Evolutionary conservation across 2,888 invertebrate genomes (phyloP).

Genomic region (Phaonia tiefii): DNA sequence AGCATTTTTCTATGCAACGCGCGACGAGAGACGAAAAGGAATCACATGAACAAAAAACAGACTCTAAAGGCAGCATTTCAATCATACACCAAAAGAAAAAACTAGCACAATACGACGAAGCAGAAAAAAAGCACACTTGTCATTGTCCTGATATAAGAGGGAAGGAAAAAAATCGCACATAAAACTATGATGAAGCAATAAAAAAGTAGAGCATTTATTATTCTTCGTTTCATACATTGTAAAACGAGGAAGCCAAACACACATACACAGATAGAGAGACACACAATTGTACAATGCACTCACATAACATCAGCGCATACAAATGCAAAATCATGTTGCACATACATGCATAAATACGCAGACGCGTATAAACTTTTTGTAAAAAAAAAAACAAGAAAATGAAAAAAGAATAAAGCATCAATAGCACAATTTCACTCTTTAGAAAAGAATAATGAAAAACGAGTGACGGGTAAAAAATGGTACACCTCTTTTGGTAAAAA

Average conservation of each 20-base stretch:
- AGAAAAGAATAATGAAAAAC: conserved; percentile 34
- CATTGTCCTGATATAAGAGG: no score
- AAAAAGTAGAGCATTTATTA: conserved; percentile 58
- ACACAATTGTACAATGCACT: not conserved
- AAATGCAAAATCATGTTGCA: conserved; percentile 14
- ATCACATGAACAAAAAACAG: no score
- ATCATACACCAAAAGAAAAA: conserved; percentile 34
- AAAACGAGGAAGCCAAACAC: conserved; percentile 13
- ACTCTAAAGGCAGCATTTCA: conserved; percentile 61
- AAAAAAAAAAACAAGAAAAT: conserved; percentile 1
- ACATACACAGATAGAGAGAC: not conserved
- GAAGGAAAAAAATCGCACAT: conserved; percentile 34
- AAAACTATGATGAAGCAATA: conserved; percentile 18
- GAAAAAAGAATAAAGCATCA: conserved; percentile 58
- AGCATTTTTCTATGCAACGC: no score
- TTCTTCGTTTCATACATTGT: conserved; percentile 57
- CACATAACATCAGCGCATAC: conserved; percentile 15
- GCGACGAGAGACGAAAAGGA: no score
- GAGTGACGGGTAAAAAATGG: conserved; percentile 41
- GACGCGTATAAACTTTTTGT: no score
- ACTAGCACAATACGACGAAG: conserved; percentile 41
- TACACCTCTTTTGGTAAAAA: conserved; percentile 50
- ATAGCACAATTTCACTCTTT: conserved; percentile 55
- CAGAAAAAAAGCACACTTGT: conserved; percentile 59
- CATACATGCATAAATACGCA: not conserved